Conservation (phyloP, 1,140 invertebrate species). For the Eumaeus atala region DNA sequence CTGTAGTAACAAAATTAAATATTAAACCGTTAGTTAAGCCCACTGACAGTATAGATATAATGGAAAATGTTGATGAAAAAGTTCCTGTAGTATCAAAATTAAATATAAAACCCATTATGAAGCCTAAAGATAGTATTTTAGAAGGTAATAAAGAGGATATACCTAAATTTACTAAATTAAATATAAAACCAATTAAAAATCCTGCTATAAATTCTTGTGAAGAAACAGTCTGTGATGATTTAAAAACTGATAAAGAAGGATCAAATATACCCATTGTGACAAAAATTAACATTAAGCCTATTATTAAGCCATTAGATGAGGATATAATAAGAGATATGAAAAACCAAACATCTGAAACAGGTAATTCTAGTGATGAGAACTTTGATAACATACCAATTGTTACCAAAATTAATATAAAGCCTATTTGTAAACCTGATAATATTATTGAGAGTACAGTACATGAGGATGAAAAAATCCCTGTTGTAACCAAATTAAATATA, state of each 20-base stretch:
- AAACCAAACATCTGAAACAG: conserved; percentile 61
- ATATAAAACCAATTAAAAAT: conserved; percentile 62
- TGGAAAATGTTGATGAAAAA: conserved; percentile 47
- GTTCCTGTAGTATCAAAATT: conserved; percentile 70
- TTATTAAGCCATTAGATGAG: conserved; percentile 58
- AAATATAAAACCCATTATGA: conserved; percentile 67
- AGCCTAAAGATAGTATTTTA: conserved; percentile 66
- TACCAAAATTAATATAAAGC: conserved; percentile 57
- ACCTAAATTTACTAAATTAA: conserved; percentile 67
- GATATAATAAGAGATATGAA: conserved; percentile 53
- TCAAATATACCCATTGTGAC: conserved; percentile 67
- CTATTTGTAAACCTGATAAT: conserved; percentile 44
- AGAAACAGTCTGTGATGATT: conserved; percentile 64
- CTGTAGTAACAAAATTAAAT: conserved; percentile 65
- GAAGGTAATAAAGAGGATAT: conserved; percentile 59
- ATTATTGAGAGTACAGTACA: conserved; percentile 23
- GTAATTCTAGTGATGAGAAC: conserved; percentile 65
- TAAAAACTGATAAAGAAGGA: conserved; percentile 50
- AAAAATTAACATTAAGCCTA: conserved; percentile 70
- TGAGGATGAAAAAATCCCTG: conserved; percentile 47
- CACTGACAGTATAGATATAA: conserved; percentile 44
- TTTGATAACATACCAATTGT: conserved; percentile 56
- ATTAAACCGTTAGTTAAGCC: conserved; percentile 68
- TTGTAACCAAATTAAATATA: conserved; percentile 58
- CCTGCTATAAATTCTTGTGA: conserved; percentile 55